Evolutionary conservation across 1,140 invertebrate species (phyloP).

Genomic region (honey bee (Apis mellifera)): DNA sequence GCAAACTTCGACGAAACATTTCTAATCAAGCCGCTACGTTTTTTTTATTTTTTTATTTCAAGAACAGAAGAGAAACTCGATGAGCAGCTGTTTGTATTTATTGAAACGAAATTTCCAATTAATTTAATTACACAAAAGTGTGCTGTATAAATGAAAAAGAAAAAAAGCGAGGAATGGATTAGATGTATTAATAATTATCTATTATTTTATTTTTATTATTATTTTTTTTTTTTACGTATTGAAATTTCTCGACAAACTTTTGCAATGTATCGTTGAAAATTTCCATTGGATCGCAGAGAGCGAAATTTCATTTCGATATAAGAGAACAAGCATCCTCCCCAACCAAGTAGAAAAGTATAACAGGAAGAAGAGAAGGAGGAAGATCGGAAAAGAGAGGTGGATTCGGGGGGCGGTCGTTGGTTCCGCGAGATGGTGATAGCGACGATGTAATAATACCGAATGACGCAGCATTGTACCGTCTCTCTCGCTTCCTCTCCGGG

Average conservation of each 20-base stretch:
- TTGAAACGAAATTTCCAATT: too few species aligned
- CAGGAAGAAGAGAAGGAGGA: slow-evolving; percentile 22
- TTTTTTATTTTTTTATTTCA: slow-evolving; percentile 19
- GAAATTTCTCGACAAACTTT: too few species aligned
- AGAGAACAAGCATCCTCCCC: neutral
- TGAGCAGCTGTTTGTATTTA: neutral
- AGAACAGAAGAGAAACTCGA: neutral
- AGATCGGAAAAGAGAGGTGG: slow-evolving; percentile 31
- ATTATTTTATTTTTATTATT: too few species aligned
- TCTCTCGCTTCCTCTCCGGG: slow-evolving; percentile 32
- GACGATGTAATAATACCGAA: slow-evolving; percentile 76
- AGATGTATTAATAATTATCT: too few species aligned
- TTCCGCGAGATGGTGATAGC: slow-evolving; percentile 70
- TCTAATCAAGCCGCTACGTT: slow-evolving; percentile 8
- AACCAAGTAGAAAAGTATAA: neutral
- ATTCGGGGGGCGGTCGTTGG: slow-evolving; percentile 51
- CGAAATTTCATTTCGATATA: neutral
- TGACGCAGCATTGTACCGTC: slow-evolving; percentile 72
- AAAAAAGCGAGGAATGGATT: too few species aligned
- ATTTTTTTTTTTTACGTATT: too few species aligned
- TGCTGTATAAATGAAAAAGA: too few species aligned
- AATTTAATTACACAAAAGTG: too few species aligned
- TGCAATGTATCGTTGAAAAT: too few species aligned
- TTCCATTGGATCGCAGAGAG: neutral
- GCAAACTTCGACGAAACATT: slow-evolving; percentile 24